A percentile compares a stretch with the other conserved stretches of the same genome.
These are phyloP conservation scores for Phymastichus coffea DNA, from an alignment of 1,140 invertebrate genomes.

Conservation along the genomic window DNA sequence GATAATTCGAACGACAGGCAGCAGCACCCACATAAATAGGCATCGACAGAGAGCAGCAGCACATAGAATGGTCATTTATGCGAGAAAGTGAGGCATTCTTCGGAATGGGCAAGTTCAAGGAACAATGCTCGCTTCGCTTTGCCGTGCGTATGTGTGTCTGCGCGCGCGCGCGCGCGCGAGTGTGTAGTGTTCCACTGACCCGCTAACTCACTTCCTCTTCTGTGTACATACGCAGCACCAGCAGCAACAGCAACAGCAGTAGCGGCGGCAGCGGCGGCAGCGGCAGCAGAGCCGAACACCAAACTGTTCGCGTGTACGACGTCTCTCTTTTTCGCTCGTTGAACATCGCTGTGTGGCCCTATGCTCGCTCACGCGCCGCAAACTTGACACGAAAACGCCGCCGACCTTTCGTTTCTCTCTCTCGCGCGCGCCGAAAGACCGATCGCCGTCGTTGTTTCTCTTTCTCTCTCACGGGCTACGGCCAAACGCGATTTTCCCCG, in stretches of 20 bases:
- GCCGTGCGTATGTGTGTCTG: background rate
- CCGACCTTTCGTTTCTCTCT: background rate
- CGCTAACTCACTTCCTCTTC: slow-evolving; percentile 52
- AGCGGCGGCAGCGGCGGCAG: too few species aligned
- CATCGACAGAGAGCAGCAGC: too few species aligned
- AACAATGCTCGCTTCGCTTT: slow-evolving; percentile 15
- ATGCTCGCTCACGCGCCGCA: slow-evolving; percentile 8
- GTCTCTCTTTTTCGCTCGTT: too few species aligned
- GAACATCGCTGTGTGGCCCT: background rate
- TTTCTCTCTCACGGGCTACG: background rate
- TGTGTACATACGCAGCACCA: too few species aligned
- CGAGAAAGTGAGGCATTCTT: slow-evolving; percentile 16
- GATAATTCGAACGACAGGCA: too few species aligned
- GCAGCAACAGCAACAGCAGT: too few species aligned
- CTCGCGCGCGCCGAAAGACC: background rate
- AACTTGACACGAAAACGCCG: slow-evolving; percentile 26
- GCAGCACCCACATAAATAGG: too few species aligned
- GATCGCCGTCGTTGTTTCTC: background rate
- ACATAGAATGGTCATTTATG: too few species aligned
- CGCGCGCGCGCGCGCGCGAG: background rate
- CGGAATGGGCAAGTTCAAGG: slow-evolving; percentile 24
- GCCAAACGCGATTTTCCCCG: background rate
- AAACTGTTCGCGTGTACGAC: background rate
- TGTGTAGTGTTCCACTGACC: slow-evolving; percentile 52
- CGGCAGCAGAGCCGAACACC: background rate